Evolutionary conservation across 2,113 vertebrate species (phyloP).

Genomic region (Toxotes chatareus): DNA sequence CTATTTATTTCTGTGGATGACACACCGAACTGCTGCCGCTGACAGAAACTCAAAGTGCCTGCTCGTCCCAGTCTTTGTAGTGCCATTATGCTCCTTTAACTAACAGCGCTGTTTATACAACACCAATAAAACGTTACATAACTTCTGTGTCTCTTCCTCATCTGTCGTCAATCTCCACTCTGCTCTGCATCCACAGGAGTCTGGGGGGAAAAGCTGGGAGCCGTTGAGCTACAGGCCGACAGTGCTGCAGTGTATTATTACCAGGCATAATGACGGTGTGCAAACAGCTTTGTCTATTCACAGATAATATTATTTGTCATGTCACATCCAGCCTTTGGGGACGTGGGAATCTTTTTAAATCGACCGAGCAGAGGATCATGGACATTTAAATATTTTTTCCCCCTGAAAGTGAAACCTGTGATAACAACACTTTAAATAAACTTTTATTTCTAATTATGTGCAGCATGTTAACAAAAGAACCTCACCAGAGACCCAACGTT

Average conservation of each 20-base stretch:
- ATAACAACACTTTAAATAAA: too few relatives aligned
- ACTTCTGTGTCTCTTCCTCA: conserved; percentile 8
- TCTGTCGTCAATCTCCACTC: conserved; percentile 25
- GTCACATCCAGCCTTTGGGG: background rate
- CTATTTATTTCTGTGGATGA: background rate
- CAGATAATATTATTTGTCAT: conserved; percentile 6
- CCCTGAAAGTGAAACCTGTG: too few relatives aligned
- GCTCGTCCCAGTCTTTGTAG: background rate
- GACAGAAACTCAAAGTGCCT: conserved; percentile 13
- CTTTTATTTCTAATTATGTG: too few relatives aligned
- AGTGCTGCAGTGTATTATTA: conserved; percentile 34
- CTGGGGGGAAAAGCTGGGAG: background rate
- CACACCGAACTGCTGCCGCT: background rate
- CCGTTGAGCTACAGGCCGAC: background rate
- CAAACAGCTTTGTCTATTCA: conserved; percentile 22
- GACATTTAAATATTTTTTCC: background rate
- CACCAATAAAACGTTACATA: conserved; percentile 16
- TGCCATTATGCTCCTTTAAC: conserved; percentile 21
- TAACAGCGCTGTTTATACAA: conserved; percentile 16
- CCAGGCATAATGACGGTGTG: conserved; percentile 13
- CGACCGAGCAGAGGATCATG: background rate
- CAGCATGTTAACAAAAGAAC: too few relatives aligned
- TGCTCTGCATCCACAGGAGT: conserved; percentile 2
- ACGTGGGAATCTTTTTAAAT: background rate
- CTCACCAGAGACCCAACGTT: too few relatives aligned